Evolutionary conservation across 2,113 vertebrate genomes (phyloP).

Genomic region (Nipponia nippon): DNA sequence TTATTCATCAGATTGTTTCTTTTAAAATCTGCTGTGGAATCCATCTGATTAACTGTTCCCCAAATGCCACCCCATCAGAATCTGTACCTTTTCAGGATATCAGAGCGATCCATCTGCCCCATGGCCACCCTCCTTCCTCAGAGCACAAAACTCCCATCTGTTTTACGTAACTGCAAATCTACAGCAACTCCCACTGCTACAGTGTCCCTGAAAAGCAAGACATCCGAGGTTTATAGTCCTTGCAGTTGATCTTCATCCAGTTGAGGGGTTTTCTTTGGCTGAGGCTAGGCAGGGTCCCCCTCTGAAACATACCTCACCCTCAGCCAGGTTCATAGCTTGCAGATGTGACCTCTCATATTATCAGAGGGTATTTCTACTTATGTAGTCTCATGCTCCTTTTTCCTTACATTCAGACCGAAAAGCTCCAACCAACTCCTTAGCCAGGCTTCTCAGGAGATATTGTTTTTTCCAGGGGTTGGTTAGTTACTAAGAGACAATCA

Average conservation of each 20-base stretch:
- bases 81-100: background rate
- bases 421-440: background rate
- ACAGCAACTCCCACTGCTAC: background rate
- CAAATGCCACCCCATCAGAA: background rate
- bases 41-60: no score
- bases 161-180: background rate
- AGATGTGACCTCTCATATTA: background rate
- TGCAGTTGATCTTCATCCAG: background rate
- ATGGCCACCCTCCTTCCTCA: background rate
- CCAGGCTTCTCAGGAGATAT: background rate
- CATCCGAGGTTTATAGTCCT: background rate
- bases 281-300: background rate
- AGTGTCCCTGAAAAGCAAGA: background rate
- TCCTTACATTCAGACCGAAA: background rate
- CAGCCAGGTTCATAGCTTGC: background rate
- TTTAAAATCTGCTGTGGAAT: background rate
- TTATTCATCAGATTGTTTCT: background rate
- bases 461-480: background rate
- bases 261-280: background rate
- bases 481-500: background rate
- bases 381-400: background rate
- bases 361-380: background rate
- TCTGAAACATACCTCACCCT: background rate
- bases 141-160: background rate
- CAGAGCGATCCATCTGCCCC: background rate